These are phyloP conservation scores for Pipra filicauda DNA, from an alignment of 2,113 vertebrate species.

Conservation along the genomic window DNA sequence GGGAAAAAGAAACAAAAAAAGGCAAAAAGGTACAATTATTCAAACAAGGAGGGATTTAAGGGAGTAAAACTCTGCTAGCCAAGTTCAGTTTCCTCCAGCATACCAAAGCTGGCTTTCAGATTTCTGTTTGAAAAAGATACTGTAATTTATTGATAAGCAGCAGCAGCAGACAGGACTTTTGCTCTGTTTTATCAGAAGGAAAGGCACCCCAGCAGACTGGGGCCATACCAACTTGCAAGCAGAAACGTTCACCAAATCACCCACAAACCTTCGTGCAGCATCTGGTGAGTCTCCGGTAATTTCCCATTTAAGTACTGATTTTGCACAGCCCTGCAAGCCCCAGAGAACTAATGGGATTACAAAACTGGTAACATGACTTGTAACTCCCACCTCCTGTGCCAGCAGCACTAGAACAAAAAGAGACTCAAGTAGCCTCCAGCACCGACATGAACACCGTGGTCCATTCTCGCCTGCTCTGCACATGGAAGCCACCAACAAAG, in stretches of 20 bases:
- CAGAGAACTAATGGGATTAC: slow-evolving; percentile 33
- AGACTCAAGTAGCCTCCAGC: slow-evolving; percentile 10
- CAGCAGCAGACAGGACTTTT: neutral
- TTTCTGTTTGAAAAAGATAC: neutral
- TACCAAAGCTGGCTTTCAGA: neutral
- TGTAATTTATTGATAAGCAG: slow-evolving; percentile 1
- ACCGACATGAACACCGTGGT: neutral
- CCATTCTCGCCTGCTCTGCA: neutral
- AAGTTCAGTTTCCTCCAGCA: neutral
- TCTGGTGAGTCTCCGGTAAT: slow-evolving; percentile 37
- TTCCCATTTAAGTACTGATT: slow-evolving; percentile 44
- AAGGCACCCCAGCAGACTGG: neutral
- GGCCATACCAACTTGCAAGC: neutral
- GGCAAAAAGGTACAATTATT: neutral
- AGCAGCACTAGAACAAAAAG: slow-evolving; percentile 22
- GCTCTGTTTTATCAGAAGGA: neutral
- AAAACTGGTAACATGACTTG: slow-evolving; percentile 8
- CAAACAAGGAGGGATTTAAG: neutral
- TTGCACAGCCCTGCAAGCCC: slow-evolving; percentile 24
- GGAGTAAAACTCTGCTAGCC: neutral
- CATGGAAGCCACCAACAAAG: neutral
- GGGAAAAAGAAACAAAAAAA: neutral
- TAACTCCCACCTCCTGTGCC: neutral
- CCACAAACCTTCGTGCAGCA: neutral
- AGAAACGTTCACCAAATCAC: neutral